Conservation (phyloP, 2,797 vertebrate genomes). For the Anas acuta region DNA sequence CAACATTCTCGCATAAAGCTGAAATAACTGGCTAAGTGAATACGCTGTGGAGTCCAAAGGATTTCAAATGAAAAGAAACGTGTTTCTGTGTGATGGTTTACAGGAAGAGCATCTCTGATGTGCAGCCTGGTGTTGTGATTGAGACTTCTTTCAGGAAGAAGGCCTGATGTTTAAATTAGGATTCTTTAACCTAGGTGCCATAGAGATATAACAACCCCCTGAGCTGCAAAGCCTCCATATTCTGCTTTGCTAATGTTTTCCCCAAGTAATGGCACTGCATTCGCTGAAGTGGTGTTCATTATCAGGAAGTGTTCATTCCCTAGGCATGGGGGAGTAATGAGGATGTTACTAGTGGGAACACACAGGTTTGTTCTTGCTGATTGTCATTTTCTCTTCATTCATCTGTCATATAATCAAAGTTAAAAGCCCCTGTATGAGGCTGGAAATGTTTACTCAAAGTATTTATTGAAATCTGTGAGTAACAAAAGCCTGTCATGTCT, state of each 20-base stretch:
- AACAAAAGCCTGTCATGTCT: background rate
- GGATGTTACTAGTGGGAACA: conserved; percentile 11
- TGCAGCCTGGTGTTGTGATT: background rate
- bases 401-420: conserved; percentile 10
- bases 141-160: background rate
- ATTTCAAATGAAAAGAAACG: background rate
- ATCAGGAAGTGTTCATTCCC: conserved; percentile 38
- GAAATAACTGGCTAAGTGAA: background rate
- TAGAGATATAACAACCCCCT: background rate
- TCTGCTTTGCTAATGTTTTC: conserved; percentile 44
- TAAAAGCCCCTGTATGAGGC: conserved; percentile 22
- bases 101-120: background rate
- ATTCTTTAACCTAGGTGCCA: conserved; percentile 34
- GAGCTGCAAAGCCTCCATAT: conserved; percentile 16
- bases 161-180: conserved; percentile 32
- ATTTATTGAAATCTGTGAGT: background rate
- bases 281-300: background rate
- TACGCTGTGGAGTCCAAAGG: background rate
- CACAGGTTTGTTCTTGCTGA: conserved; percentile 18
- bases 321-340: background rate
- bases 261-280: background rate
- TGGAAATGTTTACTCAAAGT: background rate
- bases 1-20: background rate
- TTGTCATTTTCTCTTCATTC: conserved; percentile 39
- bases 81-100: background rate